phyloP scores from a whole-genome alignment of 2,888 invertebrate genomes.

The Mythimna ferrago region DNA sequence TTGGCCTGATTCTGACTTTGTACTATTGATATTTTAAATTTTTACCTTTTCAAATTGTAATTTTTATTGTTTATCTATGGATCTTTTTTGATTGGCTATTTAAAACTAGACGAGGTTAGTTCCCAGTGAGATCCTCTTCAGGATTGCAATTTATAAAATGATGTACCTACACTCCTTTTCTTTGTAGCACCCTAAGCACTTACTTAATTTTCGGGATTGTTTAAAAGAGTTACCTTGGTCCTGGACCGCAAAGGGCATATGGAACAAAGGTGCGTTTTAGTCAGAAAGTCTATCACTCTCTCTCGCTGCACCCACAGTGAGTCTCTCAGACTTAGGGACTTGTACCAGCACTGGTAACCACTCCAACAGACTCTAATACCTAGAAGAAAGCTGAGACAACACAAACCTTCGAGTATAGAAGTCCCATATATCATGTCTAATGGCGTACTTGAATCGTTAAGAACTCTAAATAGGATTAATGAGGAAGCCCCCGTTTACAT shows the following conservation, averaged over 20 bases:
- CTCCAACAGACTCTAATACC: not conserved
- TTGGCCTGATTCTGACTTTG: too few relatives aligned
- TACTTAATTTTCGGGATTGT: too few relatives aligned
- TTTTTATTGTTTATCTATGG: too few relatives aligned
- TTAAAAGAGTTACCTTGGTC: too few relatives aligned
- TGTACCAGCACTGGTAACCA: not conserved
- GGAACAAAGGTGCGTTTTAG: too few relatives aligned
- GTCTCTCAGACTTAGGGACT: not conserved
- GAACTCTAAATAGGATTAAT: not conserved
- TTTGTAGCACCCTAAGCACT: too few relatives aligned
- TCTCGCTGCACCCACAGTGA: too few relatives aligned
- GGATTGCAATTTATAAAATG: not conserved
- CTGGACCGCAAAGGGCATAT: too few relatives aligned
- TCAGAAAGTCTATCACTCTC: not conserved
- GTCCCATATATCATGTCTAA: not conserved
- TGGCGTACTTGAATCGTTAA: not conserved
- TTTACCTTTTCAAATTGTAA: too few relatives aligned
- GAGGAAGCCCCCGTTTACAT: not conserved
- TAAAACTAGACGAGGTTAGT: conserved; percentile 8
- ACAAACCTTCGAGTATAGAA: not conserved
- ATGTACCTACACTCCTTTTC: too few relatives aligned
- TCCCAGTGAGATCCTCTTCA: not conserved
- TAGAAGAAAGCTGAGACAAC: not conserved
- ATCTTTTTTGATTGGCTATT: not conserved
- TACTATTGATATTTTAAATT: too few relatives aligned